Conservation (phyloP, 2,888 invertebrate species). For the Polydrusus cervinus region DNA sequence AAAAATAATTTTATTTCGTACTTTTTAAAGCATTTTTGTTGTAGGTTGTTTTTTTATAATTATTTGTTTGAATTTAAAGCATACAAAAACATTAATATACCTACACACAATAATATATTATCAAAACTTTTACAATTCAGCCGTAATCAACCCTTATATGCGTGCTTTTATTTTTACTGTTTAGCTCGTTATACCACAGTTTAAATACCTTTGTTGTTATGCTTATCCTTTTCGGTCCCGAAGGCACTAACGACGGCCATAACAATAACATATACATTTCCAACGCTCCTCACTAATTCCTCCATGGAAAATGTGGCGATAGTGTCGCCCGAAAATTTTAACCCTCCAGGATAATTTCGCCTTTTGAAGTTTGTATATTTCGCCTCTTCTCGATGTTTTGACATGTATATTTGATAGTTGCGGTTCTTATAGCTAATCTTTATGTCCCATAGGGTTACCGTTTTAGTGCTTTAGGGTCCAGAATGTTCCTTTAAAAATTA, state of each 20-base stretch:
- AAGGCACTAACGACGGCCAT: not conserved
- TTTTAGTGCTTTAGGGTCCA: slow-evolving; percentile 3
- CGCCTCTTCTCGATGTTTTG: slow-evolving; percentile 8
- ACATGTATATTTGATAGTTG: slow-evolving; percentile 17
- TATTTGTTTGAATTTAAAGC: too few relatives aligned
- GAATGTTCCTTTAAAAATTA: slow-evolving; percentile 3
- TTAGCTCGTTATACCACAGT: slow-evolving; percentile 4
- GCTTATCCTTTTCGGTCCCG: slow-evolving; percentile 6
- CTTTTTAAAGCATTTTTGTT: too few relatives aligned
- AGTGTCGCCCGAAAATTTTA: slow-evolving; percentile 20
- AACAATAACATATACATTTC: slow-evolving; percentile 33
- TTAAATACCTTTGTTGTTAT: slow-evolving; percentile 19
- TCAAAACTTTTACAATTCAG: not conserved
- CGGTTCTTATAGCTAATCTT: slow-evolving; percentile 10
- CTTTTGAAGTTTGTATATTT: slow-evolving; percentile 4
- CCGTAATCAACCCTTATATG: not conserved
- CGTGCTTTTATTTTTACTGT: not conserved
- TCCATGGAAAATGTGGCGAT: not conserved
- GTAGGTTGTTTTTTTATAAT: too few relatives aligned
- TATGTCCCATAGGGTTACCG: not conserved
- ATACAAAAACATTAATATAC: too few relatives aligned
- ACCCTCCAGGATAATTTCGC: slow-evolving; percentile 23
- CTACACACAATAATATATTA: not conserved
- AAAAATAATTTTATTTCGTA: too few relatives aligned
- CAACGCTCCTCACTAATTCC: slow-evolving; percentile 11